Evolutionary conservation across 2,797 vertebrate species (phyloP), one percentile per base, ranked within the genome.

Genomic region (Typhlichthys eigenmanni): DNA sequence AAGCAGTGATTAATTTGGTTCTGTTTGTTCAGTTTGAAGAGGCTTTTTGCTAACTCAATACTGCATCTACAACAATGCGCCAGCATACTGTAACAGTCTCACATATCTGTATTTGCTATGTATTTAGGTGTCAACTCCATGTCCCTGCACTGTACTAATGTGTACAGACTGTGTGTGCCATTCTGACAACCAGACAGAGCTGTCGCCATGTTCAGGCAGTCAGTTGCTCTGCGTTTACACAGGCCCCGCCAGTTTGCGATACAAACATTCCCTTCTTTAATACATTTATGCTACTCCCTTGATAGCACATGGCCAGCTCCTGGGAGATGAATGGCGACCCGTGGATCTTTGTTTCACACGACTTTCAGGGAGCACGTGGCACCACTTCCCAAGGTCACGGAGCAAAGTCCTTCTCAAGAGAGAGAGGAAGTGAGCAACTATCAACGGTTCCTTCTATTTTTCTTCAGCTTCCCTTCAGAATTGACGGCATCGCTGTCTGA

Each of bases 121-220:
- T 50, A 62, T 75, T 60, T 61, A 62, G 58, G 72, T 72, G 78
- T 71, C 72, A 59, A 76, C 66, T 71, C 58, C 66, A 68, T 16
- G 16, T 57, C 60, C 63, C 76, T 65, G 66, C 58, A 46, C 79
- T 77, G 69, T 62, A 16, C 61, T 75, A 69, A 80, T 85, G 80
- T 83, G 71, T 75, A 64, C 71, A 69, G 61, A 80, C 68, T 76
- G 53, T 68, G 55, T 69, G 55, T 69, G 9, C 67, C 61, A 75
- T 82, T 74, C 70, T 64, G 76, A 68, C 16, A 50, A 84, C 84
- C 80, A 84, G 86, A 88, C 82, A 80, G 71, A 68, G 66, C 1
- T 9, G 75, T 63, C 12, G 56, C 57, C 64, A 61, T 45, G 72
- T 48, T 66, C 64, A 70, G 72, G 4, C 24, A 29, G 24, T 29